Percentiles rank a stretch among this genome's conserved stretches.
phyloP scores from a whole-genome alignment of 2,113 vertebrate genomes.

The Emydura subglobosa region DNA sequence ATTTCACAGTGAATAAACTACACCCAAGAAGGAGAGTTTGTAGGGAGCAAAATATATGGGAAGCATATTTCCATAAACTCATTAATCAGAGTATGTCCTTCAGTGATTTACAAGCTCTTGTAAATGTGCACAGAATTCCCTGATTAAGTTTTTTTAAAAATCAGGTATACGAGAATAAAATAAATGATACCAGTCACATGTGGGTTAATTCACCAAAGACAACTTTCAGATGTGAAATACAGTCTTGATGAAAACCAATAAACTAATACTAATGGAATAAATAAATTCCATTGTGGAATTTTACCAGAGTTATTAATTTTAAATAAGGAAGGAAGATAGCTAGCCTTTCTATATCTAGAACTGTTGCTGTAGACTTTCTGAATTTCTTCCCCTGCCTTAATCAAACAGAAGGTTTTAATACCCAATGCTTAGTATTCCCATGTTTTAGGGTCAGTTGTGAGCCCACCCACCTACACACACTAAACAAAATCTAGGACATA shows the following conservation, averaged over 20 bases:
- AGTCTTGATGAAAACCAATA: conserved; percentile 34
- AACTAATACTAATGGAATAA: not conserved
- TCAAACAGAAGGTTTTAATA: conserved; percentile 31
- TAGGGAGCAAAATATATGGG: conserved; percentile 43
- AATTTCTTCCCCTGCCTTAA: not conserved
- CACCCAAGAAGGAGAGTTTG: conserved; percentile 65
- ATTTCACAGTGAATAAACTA: conserved; percentile 80
- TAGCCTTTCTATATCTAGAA: not conserved
- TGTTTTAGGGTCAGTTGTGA: not conserved
- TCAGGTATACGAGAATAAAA: conserved; percentile 3
- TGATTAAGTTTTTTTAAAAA: not conserved
- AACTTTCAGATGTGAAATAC: conserved; percentile 44
- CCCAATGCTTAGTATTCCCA: not conserved
- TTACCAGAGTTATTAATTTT: conserved; percentile 29
- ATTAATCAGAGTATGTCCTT: conserved; percentile 75
- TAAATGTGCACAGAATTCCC: conserved; percentile 43
- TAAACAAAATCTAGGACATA: not conserved
- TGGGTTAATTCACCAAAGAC: conserved; percentile 45
- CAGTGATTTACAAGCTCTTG: conserved; percentile 62
- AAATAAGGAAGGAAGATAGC: not conserved
- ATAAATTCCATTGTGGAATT: not conserved
- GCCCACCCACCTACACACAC: not conserved
- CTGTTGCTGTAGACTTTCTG: not conserved
- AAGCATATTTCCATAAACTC: conserved; percentile 61
- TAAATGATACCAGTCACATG: conserved; percentile 31